Evolutionary conservation across 1,140 invertebrate genomes (phyloP), one percentile per base, ranked within the genome.

Genomic region (Steinernema feltiae): DNA sequence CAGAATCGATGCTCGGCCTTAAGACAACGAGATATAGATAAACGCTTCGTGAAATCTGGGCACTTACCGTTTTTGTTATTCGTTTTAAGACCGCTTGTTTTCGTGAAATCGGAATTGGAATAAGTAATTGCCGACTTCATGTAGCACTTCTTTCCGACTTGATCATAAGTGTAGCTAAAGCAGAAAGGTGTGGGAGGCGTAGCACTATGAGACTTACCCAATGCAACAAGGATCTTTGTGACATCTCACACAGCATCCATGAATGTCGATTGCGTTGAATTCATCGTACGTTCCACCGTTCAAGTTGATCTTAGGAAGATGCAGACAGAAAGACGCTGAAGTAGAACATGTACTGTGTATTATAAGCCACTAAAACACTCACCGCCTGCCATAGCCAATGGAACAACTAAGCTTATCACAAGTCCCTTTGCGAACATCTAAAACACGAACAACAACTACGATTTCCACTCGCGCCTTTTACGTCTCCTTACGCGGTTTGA

Each of bases 251-350:
- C 53, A 63, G 24, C 53, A 63, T 12, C 53, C 53, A 21, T 63
- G 53, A 27, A 63, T 63, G 15, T 63, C 53, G 7, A 63, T n/a
- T 7, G 53, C 53, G 53, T 63, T 63, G 24, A 63, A 63, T 21
- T 63, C 53, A 21, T 63, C 53, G 24, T 63, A 63, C 12, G 53
- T 63, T 3, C 53, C 53, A 21, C 53, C 53, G 53, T 63, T 63
- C 24, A 63, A 63, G 53, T 63, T 63, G 24, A 63, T 63, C 53
- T 63, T 63, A 15, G 53, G 53, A 7, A 63, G 53, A 63, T 63
- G 53, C 7, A 63, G 53, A 27, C 53, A 63, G 53, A 63, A 63
- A 27, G 53, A 63, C 12, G 53, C 53, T 63, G 53, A 63, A 63
- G 12, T 15, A 63, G 15, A 7, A 63, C 12, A 21, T 3, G 53